These are phyloP conservation scores for Atherinomorus stipes DNA, from an alignment of 2,113 vertebrate species.

Conservation along the genomic window DNA sequence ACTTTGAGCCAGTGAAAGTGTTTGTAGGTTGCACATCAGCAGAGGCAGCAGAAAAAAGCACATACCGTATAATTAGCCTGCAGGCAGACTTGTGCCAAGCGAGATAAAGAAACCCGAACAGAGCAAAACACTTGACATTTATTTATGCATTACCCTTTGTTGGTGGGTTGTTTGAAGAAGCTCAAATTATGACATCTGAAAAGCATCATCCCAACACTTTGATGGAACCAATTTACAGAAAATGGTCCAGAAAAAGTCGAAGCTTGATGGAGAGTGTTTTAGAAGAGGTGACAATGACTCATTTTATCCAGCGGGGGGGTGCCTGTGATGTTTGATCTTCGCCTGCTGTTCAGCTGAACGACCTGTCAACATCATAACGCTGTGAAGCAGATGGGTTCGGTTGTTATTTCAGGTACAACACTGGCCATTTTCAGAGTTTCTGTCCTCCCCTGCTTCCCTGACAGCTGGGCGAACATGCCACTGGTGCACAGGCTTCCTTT, in stretches of 20 bases:
- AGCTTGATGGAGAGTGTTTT: background rate
- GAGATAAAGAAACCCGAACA: conserved; percentile 11
- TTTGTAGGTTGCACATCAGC: conserved; percentile 1
- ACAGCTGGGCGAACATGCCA: background rate
- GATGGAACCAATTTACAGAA: background rate
- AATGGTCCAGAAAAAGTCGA: background rate
- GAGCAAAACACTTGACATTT: conserved; percentile 1
- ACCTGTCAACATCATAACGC: too few relatives aligned
- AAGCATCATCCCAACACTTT: background rate
- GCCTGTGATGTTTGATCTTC: background rate
- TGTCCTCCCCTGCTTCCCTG: background rate
- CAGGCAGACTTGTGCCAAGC: background rate
- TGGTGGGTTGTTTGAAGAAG: background rate
- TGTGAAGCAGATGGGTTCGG: too few relatives aligned
- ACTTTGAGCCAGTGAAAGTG: background rate
- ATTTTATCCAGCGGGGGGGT: background rate
- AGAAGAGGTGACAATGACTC: background rate
- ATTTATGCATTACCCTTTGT: background rate
- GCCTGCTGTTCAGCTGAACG: too few relatives aligned
- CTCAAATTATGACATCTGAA: background rate
- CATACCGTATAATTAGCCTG: background rate
- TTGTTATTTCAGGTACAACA: too few relatives aligned
- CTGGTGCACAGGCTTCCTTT: background rate
- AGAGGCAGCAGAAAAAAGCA: conserved; percentile 2
- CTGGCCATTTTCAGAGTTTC: background rate